Conservation (phyloP, 92 coral and sea anemone genomes). For the Epizoanthus illoricatus region DNA sequence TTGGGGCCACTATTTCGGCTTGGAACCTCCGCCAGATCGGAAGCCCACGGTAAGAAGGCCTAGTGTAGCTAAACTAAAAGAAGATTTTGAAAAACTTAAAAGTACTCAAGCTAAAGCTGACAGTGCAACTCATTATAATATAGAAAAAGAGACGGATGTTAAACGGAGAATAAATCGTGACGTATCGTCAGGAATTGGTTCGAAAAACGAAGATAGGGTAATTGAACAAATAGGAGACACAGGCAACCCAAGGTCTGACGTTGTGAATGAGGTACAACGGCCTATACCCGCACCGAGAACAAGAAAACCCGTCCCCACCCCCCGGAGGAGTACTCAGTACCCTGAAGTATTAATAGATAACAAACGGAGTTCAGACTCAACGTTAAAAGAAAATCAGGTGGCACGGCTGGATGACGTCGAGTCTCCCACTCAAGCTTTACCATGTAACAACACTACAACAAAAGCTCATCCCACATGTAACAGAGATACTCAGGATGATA, state of each 20-base stretch:
- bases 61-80: constrained; percentile 64
- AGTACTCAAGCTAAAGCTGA: constrained; percentile 14
- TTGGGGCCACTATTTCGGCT: constrained; percentile 93
- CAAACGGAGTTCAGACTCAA: not conserved
- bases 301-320: constrained; percentile 10
- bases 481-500: constrained; percentile 46
- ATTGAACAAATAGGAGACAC: not conserved
- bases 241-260: not conserved
- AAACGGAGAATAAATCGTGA: constrained; percentile 21
- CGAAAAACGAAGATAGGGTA: constrained; percentile 11
- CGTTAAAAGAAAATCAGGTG: no score
- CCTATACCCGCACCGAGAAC: constrained; percentile 35
- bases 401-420: no score
- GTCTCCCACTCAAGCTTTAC: not conserved
- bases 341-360: constrained; percentile 21
- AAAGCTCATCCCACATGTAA: constrained; percentile 26
- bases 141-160: not conserved
- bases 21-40: constrained; percentile 69
- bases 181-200: constrained; percentile 16
- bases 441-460: not conserved
- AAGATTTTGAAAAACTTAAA: constrained; percentile 53
- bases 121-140: not conserved
- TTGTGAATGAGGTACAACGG: constrained; percentile 4
- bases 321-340: not conserved
- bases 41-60: constrained; percentile 76